Evolutionary conservation across 2,797 vertebrate species (phyloP), one percentile per base, ranked within the genome.

Genomic region (Myiothlypis coronata): DNA sequence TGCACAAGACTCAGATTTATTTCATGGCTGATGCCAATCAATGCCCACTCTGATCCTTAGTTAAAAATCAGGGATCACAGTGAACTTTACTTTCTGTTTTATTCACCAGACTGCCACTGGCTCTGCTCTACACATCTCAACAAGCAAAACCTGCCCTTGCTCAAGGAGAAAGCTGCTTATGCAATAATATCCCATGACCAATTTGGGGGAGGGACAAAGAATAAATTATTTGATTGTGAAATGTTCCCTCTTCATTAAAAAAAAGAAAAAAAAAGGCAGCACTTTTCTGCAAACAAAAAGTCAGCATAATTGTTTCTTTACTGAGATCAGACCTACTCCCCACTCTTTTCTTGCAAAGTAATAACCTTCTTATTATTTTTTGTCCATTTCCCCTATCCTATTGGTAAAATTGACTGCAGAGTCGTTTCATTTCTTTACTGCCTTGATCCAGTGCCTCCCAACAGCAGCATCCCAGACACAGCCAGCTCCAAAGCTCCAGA

Each of bases 101-200:
- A 68, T 23, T 44, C 43, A 17, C 19, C 70, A 26, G 61, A 34
- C 26, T 65, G 55, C 37, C n/a, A 60, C 28, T 10, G 20, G 26
- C 22, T 57, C 87, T 47, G n/a, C 59, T 65, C 41, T 69, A 44
- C 57, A 52, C 84, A 57, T 71, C 81, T 56, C 32, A 0, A 27
- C 57, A n/a, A 83, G 52, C 3, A 1, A 87, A 83, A 80, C 28
- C 64, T 93, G 90, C 35, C 90, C 93, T 96, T 93, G 92, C 77
- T 88, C 88, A 96, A 96, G 96, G 95, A 88, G 95, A 96, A 93
- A 90, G 80, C 90, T 93, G 90, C 95, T 93, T 83, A 88, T 83
- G 93, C 92, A 94, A 61, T 28, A 75, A 64, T 32, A 90, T 60
- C 90, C 86, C 14, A 0, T 86, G 92, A 94, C 61, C 80, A 74